These are phyloP conservation scores for Gallinago stenura DNA, from an alignment of 2,797 vertebrate species.

Conservation along the genomic window DNA sequence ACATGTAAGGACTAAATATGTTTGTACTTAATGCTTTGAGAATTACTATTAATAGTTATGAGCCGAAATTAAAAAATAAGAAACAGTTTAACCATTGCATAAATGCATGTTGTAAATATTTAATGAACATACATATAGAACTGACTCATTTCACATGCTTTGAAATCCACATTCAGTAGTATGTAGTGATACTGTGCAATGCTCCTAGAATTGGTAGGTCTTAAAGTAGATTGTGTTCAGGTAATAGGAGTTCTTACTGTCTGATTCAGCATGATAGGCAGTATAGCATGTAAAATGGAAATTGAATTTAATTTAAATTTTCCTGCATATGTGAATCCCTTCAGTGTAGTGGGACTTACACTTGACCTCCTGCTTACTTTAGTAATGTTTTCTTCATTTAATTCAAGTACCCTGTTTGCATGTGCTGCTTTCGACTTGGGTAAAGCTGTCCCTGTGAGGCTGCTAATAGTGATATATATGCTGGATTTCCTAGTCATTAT, in stretches of 20 bases:
- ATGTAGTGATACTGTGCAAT: not conserved
- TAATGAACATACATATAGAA: not conserved
- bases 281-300: not conserved
- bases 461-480: not conserved
- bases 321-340: not conserved
- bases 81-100: not conserved
- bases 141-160: not conserved
- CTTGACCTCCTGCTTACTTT: not conserved
- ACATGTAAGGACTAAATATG: not conserved
- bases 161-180: not conserved
- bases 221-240: not conserved
- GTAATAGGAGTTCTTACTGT: not conserved
- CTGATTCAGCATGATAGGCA: not conserved
- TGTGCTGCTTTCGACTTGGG: not conserved
- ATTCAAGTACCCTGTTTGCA: not conserved
- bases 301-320: not conserved
- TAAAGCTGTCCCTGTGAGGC: not conserved
- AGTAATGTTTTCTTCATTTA: not conserved
- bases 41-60: not conserved
- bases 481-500: not conserved
- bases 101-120: conserved; percentile 6
- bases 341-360: not conserved
- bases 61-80: not conserved
- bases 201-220: not conserved
- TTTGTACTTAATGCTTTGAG: not conserved